These are phyloP conservation scores for Acanthococcus lagerstroemiae DNA, from an alignment of 2,888 invertebrate species.

Conservation along the genomic window DNA sequence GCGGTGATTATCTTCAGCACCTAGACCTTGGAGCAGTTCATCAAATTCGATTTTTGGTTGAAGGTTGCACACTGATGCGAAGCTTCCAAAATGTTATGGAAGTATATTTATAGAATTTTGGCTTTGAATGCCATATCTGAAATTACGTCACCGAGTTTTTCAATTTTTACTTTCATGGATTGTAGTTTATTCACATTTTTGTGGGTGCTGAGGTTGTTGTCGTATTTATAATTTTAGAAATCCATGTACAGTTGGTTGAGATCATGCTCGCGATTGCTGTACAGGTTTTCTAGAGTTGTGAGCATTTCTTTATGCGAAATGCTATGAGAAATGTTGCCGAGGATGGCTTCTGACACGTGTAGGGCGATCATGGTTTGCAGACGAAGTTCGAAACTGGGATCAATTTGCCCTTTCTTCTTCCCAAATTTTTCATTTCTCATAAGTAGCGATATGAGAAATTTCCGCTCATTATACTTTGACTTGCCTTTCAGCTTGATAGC, in stretches of 20 bases:
- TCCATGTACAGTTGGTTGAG: background rate
- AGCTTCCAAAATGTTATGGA: background rate
- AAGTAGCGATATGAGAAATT: background rate
- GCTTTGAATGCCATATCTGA: background rate
- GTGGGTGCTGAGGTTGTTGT: background rate
- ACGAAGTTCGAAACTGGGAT: background rate
- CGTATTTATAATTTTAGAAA: background rate
- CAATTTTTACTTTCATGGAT: background rate
- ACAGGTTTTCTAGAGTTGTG: background rate
- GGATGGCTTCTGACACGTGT: background rate
- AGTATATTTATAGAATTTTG: background rate
- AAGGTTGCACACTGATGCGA: background rate
- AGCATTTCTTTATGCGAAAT: background rate
- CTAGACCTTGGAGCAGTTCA: background rate
- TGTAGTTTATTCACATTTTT: background rate
- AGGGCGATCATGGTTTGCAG: background rate
- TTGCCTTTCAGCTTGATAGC: background rate
- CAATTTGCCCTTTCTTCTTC: background rate
- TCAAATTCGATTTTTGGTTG: background rate
- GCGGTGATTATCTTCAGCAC: background rate
- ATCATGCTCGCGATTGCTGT: background rate
- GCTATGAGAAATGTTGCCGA: background rate
- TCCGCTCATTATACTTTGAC: background rate
- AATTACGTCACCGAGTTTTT: background rate
- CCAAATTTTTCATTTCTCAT: background rate